These are phyloP conservation scores for Ips typographus DNA, from an alignment of 1,140 invertebrate genomes.

Conservation along the genomic window DNA sequence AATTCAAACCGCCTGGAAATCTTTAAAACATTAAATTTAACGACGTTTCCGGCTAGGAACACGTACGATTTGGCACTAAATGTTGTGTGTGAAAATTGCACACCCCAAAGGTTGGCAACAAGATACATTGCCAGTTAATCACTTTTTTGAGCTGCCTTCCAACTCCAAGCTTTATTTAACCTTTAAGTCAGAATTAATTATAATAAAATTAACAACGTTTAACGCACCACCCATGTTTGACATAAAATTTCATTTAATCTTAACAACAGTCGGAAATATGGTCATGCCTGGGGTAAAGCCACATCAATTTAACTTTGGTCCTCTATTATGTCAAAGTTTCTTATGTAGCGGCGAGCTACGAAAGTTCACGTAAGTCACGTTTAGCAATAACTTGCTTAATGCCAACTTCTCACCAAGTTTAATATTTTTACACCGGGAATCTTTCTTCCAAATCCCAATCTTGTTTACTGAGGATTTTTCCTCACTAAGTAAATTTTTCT, in stretches of 20 bases:
- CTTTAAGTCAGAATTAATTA: too few species aligned
- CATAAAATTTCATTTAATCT: conserved; percentile 2
- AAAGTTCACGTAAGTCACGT: conserved; percentile 6
- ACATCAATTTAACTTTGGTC: conserved; percentile 11
- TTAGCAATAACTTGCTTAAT: conserved; percentile 6
- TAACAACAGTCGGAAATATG: conserved; percentile 2
- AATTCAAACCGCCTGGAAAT: conserved; percentile 2
- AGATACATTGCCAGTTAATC: background rate
- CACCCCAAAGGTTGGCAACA: background rate
- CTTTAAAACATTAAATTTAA: conserved; percentile 6
- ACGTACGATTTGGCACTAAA: conserved; percentile 7
- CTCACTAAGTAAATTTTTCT: too few species aligned
- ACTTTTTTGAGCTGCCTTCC: background rate
- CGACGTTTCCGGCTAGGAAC: background rate
- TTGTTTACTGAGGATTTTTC: too few species aligned
- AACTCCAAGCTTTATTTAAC: too few species aligned
- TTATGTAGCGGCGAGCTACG: background rate
- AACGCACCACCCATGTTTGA: background rate
- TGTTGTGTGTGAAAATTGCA: background rate
- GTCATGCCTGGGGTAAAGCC: background rate
- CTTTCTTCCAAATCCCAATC: background rate
- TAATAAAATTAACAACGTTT: too few species aligned
- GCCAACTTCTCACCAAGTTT: background rate
- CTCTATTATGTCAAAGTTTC: conserved; percentile 6
- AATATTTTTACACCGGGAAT: background rate